Evolutionary conservation across 2,797 vertebrate species (phyloP).

Genomic region (Sebastes taczanowskii): DNA sequence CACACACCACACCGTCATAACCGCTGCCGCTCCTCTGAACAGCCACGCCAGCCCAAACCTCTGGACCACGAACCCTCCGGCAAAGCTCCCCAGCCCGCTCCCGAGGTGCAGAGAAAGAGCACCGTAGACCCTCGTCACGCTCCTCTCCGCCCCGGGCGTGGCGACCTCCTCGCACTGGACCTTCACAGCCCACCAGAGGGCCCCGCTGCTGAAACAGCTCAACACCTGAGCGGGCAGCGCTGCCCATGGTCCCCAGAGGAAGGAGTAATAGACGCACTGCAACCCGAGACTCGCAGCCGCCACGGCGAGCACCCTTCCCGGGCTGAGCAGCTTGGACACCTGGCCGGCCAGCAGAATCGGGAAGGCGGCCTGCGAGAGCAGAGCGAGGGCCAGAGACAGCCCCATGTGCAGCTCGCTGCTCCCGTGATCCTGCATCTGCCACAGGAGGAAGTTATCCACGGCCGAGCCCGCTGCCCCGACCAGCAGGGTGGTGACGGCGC

Average conservation of each 20-base stretch:
- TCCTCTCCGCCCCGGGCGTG: conserved; percentile 81
- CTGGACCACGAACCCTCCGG: conserved; percentile 79
- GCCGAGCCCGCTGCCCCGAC: conserved; percentile 68
- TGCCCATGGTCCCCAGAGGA: conserved; percentile 87
- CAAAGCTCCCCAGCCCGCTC: conserved; percentile 83
- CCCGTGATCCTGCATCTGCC: conserved; percentile 89
- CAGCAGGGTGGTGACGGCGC: conserved; percentile 79
- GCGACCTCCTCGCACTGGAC: conserved; percentile 79
- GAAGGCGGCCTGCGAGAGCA: conserved; percentile 82
- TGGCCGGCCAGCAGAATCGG: conserved; percentile 52
- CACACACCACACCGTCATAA: conserved; percentile 81
- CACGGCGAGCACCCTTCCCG: conserved; percentile 65
- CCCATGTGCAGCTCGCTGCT: conserved; percentile 88
- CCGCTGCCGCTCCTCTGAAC: conserved; percentile 73
- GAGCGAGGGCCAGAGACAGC: conserved; percentile 73
- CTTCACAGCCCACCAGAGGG: conserved; percentile 85
- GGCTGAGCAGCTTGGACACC: conserved; percentile 77
- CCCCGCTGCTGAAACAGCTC: conserved; percentile 80
- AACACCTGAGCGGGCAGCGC: conserved; percentile 84
- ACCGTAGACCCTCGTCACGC: conserved; percentile 78
- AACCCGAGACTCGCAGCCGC: conserved; percentile 71
- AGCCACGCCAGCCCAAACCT: conserved; percentile 77
- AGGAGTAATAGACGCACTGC: conserved; percentile 89
- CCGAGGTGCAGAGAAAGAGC: conserved; percentile 77
- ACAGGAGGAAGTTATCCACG: conserved; percentile 88